Conservation (phyloP, 1,140 invertebrate species). For the Zaprionus capensis region DNA sequence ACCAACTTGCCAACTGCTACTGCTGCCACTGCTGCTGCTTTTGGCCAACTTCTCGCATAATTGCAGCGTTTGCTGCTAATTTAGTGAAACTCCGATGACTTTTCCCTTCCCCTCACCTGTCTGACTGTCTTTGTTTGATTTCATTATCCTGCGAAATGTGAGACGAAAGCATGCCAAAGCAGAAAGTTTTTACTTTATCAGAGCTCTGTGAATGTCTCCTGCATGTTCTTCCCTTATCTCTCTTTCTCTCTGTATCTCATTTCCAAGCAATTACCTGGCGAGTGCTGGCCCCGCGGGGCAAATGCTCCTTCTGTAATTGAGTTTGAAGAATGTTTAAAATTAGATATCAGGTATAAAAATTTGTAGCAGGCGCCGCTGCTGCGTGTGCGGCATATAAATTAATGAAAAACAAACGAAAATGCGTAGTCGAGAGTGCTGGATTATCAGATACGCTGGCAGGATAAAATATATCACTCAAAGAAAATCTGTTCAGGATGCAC, state of each 20-base stretch:
- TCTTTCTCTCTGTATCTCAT: slow-evolving; percentile 41
- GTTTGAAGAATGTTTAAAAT: slow-evolving; percentile 73
- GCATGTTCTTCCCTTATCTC: slow-evolving; percentile 3
- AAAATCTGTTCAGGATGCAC: neutral
- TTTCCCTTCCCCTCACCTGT: neutral
- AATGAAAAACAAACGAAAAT: slow-evolving; percentile 29
- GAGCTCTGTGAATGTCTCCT: slow-evolving; percentile 37
- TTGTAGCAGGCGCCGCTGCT: slow-evolving; percentile 24
- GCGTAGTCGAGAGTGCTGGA: neutral
- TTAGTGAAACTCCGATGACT: slow-evolving; percentile 33
- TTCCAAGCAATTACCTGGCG: slow-evolving; percentile 73
- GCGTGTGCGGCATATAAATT: slow-evolving; percentile 53
- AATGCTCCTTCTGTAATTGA: slow-evolving; percentile 63
- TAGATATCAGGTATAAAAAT: slow-evolving; percentile 53
- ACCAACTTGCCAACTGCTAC: slow-evolving; percentile 55
- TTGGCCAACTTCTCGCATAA: slow-evolving; percentile 74
- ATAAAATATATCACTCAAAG: neutral
- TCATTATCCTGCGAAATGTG: slow-evolving; percentile 60
- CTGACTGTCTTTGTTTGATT: slow-evolving; percentile 68
- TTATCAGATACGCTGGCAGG: neutral
- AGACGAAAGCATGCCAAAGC: slow-evolving; percentile 36
- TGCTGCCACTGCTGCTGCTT: slow-evolving; percentile 21
- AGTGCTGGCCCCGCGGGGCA: slow-evolving; percentile 8
- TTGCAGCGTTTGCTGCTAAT: slow-evolving; percentile 77
- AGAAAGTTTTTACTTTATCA: slow-evolving; percentile 41